phyloP scores from a whole-genome alignment of 1,140 invertebrate genomes.

The Drosophila suzukii region DNA sequence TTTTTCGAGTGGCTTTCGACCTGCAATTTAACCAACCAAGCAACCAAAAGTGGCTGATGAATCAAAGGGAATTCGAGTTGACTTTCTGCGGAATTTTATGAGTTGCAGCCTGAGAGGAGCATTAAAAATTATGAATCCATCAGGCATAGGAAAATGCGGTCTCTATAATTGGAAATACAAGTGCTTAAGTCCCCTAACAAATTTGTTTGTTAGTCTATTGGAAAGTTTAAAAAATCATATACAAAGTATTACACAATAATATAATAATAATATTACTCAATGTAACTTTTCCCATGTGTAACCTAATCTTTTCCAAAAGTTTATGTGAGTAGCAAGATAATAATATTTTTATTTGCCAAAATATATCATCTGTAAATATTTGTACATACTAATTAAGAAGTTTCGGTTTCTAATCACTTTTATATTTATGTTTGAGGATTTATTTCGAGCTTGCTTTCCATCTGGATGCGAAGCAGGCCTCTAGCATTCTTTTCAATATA shows the following conservation, averaged over 20 bases:
- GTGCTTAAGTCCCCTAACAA: not conserved
- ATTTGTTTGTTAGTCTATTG: not conserved
- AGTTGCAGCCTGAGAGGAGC: constrained; percentile 9
- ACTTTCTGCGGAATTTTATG: constrained; percentile 13
- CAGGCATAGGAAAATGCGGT: not conserved
- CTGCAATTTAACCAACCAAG: constrained; percentile 37
- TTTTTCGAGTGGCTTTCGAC: constrained; percentile 59
- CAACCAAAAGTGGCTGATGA: constrained; percentile 25
- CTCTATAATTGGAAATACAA: not conserved
- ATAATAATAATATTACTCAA: not conserved
- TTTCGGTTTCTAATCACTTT: not conserved
- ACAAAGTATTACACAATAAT: not conserved
- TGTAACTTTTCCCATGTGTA: too few species aligned
- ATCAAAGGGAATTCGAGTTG: constrained; percentile 38
- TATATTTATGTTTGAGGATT: constrained; percentile 1
- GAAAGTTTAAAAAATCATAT: not conserved
- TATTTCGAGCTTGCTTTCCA: not conserved
- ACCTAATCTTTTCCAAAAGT: too few species aligned
- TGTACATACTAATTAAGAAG: not conserved
- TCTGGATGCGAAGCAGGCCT: not conserved
- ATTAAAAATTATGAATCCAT: constrained; percentile 17
- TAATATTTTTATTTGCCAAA: not conserved
- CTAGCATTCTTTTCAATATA: constrained; percentile 25
- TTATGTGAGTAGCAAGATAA: too few species aligned
- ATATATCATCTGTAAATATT: not conserved